phyloP scores from a whole-genome alignment of 2,797 vertebrate species.

The Gouania willdenowi region DNA sequence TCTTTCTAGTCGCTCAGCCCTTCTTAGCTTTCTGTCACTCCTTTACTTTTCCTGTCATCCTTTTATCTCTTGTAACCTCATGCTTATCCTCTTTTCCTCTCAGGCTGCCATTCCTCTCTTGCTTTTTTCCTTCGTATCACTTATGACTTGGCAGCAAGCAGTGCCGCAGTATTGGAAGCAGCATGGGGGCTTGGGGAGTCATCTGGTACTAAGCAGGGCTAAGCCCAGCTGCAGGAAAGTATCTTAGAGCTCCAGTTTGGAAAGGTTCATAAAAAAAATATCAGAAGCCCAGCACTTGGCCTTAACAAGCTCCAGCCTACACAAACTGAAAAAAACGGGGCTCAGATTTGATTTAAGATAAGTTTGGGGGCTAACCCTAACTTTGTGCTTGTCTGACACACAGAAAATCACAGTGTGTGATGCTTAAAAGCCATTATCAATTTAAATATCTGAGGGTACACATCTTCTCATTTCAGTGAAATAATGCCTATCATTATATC shows the following conservation, averaged over 20 bases:
- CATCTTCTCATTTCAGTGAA: too few relatives aligned
- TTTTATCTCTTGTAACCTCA: constrained; percentile 45
- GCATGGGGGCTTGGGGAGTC: constrained; percentile 49
- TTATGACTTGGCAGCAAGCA: constrained; percentile 41
- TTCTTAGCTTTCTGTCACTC: constrained; percentile 28
- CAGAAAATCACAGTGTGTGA: too few relatives aligned
- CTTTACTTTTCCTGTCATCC: constrained; percentile 29
- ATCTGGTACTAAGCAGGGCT: constrained; percentile 47
- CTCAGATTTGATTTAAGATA: constrained; percentile 2
- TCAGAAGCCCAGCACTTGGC: constrained; percentile 27
- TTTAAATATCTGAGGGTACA: too few relatives aligned
- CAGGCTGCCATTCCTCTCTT: constrained; percentile 2
- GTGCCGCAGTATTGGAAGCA: constrained; percentile 33
- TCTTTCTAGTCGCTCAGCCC: not conserved
- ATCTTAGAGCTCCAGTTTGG: constrained; percentile 34
- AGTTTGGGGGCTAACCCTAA: constrained; percentile 8
- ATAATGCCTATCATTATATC: too few relatives aligned
- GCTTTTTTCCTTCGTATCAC: constrained; percentile 18
- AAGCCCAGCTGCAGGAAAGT: constrained; percentile 46
- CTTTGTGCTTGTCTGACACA: not conserved
- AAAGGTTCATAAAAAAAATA: constrained; percentile 40
- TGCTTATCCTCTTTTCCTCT: constrained; percentile 34
- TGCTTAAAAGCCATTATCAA: too few relatives aligned
- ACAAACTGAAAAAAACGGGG: constrained; percentile 1
- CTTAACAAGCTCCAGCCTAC: constrained; percentile 4